Conservation (phyloP, 2,797 vertebrate genomes). For the Sebastes steindachneri region DNA sequence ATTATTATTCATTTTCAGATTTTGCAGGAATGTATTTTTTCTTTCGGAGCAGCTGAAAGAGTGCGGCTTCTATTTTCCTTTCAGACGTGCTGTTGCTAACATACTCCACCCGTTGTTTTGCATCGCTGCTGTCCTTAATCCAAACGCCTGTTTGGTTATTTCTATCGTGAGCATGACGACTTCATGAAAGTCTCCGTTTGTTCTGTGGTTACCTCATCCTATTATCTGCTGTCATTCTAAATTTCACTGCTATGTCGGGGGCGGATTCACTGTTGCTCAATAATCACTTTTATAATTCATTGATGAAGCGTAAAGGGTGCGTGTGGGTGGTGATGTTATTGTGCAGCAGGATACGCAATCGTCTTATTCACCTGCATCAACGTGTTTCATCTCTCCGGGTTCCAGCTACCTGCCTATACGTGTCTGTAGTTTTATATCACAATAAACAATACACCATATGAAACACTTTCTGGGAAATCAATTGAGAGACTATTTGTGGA, state of each 20-base stretch:
- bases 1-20: not conserved
- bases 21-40: not conserved
- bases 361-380: too few species aligned
- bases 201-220: too few species aligned
- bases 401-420: not conserved
- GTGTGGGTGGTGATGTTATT: too few species aligned
- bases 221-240: not conserved
- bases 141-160: slow-evolving; percentile 22
- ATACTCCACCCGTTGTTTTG: not conserved
- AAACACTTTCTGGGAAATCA: not conserved
- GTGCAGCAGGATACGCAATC: too few species aligned
- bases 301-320: too few species aligned
- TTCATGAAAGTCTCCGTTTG: not conserved
- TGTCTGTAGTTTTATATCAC: not conserved
- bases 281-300: not conserved
- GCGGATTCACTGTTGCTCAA: not conserved
- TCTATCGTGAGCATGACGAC: not conserved
- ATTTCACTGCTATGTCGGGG: too few species aligned
- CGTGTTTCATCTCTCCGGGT: too few species aligned
- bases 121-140: not conserved
- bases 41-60: not conserved
- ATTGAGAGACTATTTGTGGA: not conserved
- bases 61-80: not conserved
- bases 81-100: not conserved
- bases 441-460: not conserved